Evolutionary conservation across 2,888 invertebrate species (phyloP).

Genomic region (Chrysotoxum bicinctum): DNA sequence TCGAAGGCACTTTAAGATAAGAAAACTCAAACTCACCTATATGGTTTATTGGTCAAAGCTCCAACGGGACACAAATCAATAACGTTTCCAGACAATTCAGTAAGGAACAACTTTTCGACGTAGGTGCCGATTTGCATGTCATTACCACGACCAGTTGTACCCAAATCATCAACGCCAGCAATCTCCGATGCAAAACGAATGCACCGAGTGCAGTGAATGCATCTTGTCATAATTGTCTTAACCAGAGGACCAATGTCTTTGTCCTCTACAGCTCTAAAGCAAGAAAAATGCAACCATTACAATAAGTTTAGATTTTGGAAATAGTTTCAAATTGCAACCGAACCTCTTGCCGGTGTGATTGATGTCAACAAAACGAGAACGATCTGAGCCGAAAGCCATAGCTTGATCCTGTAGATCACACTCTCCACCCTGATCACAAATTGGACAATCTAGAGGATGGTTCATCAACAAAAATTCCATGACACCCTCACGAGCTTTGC

Average conservation of each 20-base stretch:
- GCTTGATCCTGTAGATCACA: constrained; percentile 98
- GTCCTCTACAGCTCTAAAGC: constrained; percentile 95
- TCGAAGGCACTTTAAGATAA: background rate
- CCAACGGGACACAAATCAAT: constrained; percentile 99
- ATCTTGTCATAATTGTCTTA: constrained; percentile 99
- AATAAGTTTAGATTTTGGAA: too few relatives aligned
- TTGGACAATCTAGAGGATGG: constrained; percentile 99
- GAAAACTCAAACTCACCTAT: constrained; percentile 82
- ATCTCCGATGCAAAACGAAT: constrained; percentile 99
- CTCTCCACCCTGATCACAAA: constrained; percentile 99
- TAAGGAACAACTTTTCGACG: constrained; percentile 98
- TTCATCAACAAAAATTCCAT: constrained; percentile 99
- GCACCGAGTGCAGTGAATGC: constrained; percentile 99
- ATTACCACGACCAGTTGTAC: constrained; percentile 95
- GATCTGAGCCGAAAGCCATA: constrained; percentile 98
- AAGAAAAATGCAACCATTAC: background rate
- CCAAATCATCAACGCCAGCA: constrained; percentile 98
- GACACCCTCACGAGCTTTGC: constrained; percentile 90
- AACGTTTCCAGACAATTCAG: constrained; percentile 98
- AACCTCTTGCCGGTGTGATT: constrained; percentile 94
- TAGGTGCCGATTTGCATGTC: constrained; percentile 99
- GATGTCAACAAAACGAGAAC: constrained; percentile 96
- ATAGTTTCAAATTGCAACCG: background rate
- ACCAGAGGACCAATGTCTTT: constrained; percentile 99
- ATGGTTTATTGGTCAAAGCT: constrained; percentile 98